Conservation (phyloP, 2,113 vertebrate species). For the Odobenus rosmarus region DNA sequence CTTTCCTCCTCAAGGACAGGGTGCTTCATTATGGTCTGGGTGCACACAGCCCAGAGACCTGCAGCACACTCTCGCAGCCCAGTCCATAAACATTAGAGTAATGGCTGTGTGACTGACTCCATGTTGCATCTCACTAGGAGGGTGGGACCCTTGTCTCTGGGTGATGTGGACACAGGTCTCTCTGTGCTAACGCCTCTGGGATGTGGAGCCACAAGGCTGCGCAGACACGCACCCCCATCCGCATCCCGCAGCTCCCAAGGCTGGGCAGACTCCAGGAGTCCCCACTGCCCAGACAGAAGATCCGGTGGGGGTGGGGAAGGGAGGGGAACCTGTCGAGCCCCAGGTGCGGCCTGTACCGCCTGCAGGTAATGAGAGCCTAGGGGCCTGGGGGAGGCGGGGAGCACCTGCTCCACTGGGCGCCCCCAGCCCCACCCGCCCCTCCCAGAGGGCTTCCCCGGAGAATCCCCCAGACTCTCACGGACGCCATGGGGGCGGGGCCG, state of each 20-base stretch:
- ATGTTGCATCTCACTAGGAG: neutral
- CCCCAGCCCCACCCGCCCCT: neutral
- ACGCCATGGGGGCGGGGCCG: neutral
- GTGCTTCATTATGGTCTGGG: too few species aligned
- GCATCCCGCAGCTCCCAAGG: neutral
- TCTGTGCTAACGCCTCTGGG: neutral
- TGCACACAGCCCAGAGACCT: neutral
- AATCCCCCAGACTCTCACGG: neutral
- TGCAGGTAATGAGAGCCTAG: conserved; percentile 23
- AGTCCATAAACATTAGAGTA: neutral
- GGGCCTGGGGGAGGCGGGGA: neutral
- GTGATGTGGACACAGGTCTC: neutral
- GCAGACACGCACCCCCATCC: neutral
- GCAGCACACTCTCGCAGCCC: fast-evolving
- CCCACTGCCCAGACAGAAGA: neutral
- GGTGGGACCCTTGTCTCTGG: neutral
- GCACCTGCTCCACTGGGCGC: conserved; percentile 27
- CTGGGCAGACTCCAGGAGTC: neutral
- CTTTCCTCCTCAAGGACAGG: neutral
- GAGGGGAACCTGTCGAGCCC: neutral
- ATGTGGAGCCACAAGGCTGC: neutral
- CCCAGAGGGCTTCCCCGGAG: conserved; percentile 25
- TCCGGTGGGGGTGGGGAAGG: neutral
- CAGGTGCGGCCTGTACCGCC: conserved; percentile 39
- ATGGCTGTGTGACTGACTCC: neutral